Base-by-base conservation (phyloP, 1,140 invertebrate genomes). In the Argopecten irradians region DNA sequence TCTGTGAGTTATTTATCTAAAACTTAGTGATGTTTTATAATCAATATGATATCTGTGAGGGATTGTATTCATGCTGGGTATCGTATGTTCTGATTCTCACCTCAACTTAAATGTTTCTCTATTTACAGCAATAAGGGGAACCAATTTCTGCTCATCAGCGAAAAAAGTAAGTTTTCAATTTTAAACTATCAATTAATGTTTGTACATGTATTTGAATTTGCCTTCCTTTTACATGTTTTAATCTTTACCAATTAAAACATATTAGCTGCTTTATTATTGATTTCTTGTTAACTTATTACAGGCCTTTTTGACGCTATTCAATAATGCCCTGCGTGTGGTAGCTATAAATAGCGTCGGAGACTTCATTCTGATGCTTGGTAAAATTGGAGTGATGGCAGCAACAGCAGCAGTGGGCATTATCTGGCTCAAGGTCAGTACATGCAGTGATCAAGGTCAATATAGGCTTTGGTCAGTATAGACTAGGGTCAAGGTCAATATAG, bases 261-360 rank as follows among this genome's bases (percentile, higher is more conserved):
- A 34, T 34, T 32, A 22, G 16, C 19, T 14, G 32, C 14, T 87
- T 87, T 34, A 85, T 16, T 87, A 34, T 22, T 82, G 33, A 86
- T 83, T 83, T n/a, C 43, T 43, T 89, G 34, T 32, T 89, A 7
- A 84, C 71, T 87, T 71, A 22, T 92, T 92, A 82, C 91, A 95
- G 94, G 94, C 94, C 35, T 94, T 95, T 89, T 91, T 90, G 36
- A 94, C 94, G 13, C 86, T 96, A 36, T 87, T 94, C 2, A 93
- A 89, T 91, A 99, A 99, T 95, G 97, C 97, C 1, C 94, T 99
- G 41, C 97, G 98, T 96, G 97, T 99, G 88, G 97, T 97, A 16
- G 98, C 98, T 0, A 98, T 99, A 83, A 99, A 99, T 95, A 97
- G 98, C 92, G 97, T 99, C 43, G 98, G 98, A 13, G 98, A 99